Evolutionary conservation across 1,140 invertebrate species (phyloP), one percentile per base, ranked within the genome.

Genomic region (Nilaparvata lugens): DNA sequence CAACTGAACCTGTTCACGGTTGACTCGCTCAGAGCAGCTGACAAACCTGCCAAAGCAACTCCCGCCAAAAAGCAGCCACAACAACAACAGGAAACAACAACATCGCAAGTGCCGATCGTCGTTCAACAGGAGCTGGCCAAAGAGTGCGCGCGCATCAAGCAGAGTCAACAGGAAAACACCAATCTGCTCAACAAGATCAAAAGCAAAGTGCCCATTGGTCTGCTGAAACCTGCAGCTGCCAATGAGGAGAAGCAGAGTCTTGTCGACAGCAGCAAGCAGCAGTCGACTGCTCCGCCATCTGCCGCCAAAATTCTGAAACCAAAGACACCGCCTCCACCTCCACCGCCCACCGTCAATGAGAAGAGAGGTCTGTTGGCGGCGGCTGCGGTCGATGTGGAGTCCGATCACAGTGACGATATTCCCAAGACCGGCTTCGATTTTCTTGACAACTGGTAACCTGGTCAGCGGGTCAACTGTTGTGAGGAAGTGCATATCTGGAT

Each of bases 1-100:
- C 88, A 90, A 70, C 78, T 88, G 64, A 84, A 89, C 73, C 70
- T 89, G 1, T 67, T 64, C 53, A 64, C 59, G n/a, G 52, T 64
- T 51, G 31, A 63, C 3, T 45, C 60, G 13, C 56, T 55, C 43
- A 64, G 61, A 16, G 58, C 64, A 7, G 40, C 52, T 35, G 60
- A 62, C 42, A 65, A 58, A 56, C 21, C 31, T 16, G 64, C 60
- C 28, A 42, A 57, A 31, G 19, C 61, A 14, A 62, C 58, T 51
- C 62, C 58, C 18, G 14, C 45, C n/a, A 60, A 24, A 40, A 64
- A 56, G 45, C 45, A 23, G 16, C 21, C 2, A 48, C 45, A 48
- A 48, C 16, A 19, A 23, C 25, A 24, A 60, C 19, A n/a, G 52
- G 28, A 55, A 60, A 55, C 11, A 52, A 60, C 38, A 28, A 35